Base-by-base conservation (phyloP, 1,140 invertebrate genomes). In the Acyrthosiphon pisum region DNA sequence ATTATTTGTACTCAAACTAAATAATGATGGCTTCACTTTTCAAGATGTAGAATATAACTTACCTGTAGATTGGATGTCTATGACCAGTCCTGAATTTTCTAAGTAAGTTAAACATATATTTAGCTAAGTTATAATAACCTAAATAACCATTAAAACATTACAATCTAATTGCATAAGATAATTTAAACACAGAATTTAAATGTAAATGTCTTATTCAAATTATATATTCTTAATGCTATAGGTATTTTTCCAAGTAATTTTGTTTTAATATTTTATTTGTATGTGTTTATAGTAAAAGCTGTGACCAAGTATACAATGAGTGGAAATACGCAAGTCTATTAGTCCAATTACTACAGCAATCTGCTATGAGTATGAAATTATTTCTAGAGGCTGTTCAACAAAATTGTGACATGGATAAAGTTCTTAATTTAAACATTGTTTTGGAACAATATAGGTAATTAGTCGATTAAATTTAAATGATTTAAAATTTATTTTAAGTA, bases 1-100 rank as follows among this genome's bases (percentile, higher is more conserved):
- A 94, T 94, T 97, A 14, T 97, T 97, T 94, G 96, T 97, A 95
- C 96, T 97, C 41, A 97, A 97, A 26, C 97, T 97, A 94, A 97
- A 98, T 94, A 97, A 96, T 2, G 97, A 97, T 93, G 48, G 44
- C n/a, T 84, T 93, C 8, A 93, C 81, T 53, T 50, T 53, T 83
- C 91, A 50, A 83, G 91, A 93, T 56, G 90, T 81, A 48, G 90
- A 91, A 6, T 91, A 68, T 91, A 46, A 53, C 37, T 41, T 41
- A 41, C 2, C 2, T 26, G 91, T 56, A 93, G 91, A 86, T 56
- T 86, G 91, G 91, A 84, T 56, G 23, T 86, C 48, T 84, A 6
- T 84, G 35, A 83, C 41, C 30, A 92, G 48, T 86, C 81, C 48
- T 84, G 48, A 18, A 41, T 93, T 81, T 30, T 86, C 76, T 18